These are phyloP conservation scores for Ceratosolen fusciceps DNA, from an alignment of 1,140 invertebrate genomes.

Conservation along the genomic window DNA sequence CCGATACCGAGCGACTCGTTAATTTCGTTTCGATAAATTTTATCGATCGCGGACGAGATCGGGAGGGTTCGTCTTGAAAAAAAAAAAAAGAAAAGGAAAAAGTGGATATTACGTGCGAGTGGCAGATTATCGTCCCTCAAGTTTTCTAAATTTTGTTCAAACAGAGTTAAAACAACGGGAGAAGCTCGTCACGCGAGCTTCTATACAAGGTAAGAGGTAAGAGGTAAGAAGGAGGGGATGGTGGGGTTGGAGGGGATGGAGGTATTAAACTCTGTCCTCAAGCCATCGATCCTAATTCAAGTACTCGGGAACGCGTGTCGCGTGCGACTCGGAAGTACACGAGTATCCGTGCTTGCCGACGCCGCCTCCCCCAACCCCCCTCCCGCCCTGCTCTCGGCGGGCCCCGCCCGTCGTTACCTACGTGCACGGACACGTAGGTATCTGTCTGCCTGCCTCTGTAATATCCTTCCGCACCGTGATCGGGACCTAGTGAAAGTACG, in stretches of 20 bases:
- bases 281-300: neutral
- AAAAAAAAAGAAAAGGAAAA: too few species aligned
- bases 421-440: too few species aligned
- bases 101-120: too few species aligned
- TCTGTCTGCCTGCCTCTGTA: neutral
- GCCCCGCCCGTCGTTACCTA: too few species aligned
- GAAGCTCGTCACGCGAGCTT: neutral
- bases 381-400: too few species aligned
- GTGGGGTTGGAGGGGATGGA: neutral
- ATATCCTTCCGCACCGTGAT: neutral
- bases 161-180: neutral
- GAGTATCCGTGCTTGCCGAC: neutral
- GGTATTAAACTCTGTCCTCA: neutral
- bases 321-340: neutral
- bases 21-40: too few species aligned
- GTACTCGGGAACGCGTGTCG: neutral
- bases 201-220: too few species aligned
- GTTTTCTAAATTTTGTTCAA: neutral
- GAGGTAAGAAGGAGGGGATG: neutral
- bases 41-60: too few species aligned
- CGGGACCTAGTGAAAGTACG: constrained; percentile 7
- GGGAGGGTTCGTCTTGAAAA: too few species aligned
- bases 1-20: too few species aligned
- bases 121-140: too few species aligned
- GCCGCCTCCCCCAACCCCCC: too few species aligned